A percentile compares a stretch with the other conserved stretches of the same genome.
Conservation (phyloP, 2,113 vertebrate species). For the Urocitellus parryii region DNA sequence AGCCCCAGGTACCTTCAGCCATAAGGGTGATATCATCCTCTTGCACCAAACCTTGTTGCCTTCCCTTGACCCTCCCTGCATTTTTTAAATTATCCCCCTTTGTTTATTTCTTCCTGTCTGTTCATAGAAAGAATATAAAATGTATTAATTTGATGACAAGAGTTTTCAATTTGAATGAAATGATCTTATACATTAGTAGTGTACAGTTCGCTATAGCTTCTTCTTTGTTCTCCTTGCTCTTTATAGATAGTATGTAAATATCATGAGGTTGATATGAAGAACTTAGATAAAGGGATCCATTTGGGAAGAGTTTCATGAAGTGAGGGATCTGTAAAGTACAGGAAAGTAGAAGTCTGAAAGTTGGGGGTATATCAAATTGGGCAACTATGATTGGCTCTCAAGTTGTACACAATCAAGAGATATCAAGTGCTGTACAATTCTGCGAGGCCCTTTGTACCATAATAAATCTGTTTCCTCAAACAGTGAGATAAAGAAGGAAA, state of each 20-base stretch:
- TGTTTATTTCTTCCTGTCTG: constrained; percentile 26
- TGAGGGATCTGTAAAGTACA: not conserved
- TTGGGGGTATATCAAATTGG: not conserved
- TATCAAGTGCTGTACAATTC: not conserved
- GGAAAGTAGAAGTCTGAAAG: not conserved
- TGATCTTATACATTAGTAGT: not conserved
- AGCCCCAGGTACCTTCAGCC: not conserved
- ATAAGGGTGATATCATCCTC: not conserved
- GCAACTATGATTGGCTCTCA: not conserved
- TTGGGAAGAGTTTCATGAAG: not conserved
- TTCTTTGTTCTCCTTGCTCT: constrained; percentile 21
- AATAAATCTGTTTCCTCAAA: not conserved
- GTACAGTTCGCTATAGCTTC: not conserved
- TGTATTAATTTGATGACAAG: not conserved
- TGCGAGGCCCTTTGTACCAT: not conserved
- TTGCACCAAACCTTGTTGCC: not conserved
- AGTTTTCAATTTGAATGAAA: not conserved
- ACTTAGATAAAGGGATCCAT: not conserved
- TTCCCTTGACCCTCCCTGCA: not conserved
- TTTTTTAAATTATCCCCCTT: not conserved
- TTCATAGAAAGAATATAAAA: constrained; percentile 3
- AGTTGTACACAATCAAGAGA: not conserved
- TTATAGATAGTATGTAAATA: not conserved
- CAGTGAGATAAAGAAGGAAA: not conserved
- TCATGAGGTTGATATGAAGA: not conserved